Evolutionary conservation across 1,140 invertebrate genomes (phyloP), one percentile per base, ranked within the genome.

Genomic region (Magallana gigas): DNA sequence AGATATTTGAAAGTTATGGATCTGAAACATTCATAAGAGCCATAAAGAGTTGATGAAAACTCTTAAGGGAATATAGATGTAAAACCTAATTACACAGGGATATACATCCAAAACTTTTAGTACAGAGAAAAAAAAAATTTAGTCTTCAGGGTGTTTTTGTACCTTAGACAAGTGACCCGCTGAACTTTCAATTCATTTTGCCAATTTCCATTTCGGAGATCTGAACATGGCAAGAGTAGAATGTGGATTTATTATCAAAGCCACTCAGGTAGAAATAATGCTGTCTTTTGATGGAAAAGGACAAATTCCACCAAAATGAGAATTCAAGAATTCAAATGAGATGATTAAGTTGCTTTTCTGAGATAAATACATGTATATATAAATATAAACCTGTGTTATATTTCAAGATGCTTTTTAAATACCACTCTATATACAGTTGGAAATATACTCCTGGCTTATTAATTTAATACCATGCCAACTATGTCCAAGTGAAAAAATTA

Each of bases 131-230:
- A 71, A 23, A 71, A 29, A 29, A 11, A 18, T 36, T 36, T 36
- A 71, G 68, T 71, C 68, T 71, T 71, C 68, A 71, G 68, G 68
- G 23, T 71, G 12, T 71, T 71, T 71, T 29, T 71, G 68, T 71
- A 71, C 68, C 68, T 71, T 48, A 71, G 18, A 71, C 68, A 71
- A 71, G 68, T 71, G 68, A 71, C 68, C 68, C 29, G 68, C 68
- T 71, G 68, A 71, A 71, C 68, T 71, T 29, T 71, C 68, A 71
- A 71, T 71, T 29, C 68, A 71, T 71, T 71, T 71, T 71, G 68
- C 68, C 68, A 71, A 71, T 71, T 71, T 71, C 68, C 68, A 71
- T 71, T 71, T 71, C 23, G 68, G 23, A 71, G 68, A 71, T 18
- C 23, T 71, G 68, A 71, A 71, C 68, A 71, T 71, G 68, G 68